Percentiles rank a stretch among this genome's conserved stretches.
Evolutionary conservation across 2,113 vertebrate genomes (phyloP).

Genomic region (Eonycteris spelaea): DNA sequence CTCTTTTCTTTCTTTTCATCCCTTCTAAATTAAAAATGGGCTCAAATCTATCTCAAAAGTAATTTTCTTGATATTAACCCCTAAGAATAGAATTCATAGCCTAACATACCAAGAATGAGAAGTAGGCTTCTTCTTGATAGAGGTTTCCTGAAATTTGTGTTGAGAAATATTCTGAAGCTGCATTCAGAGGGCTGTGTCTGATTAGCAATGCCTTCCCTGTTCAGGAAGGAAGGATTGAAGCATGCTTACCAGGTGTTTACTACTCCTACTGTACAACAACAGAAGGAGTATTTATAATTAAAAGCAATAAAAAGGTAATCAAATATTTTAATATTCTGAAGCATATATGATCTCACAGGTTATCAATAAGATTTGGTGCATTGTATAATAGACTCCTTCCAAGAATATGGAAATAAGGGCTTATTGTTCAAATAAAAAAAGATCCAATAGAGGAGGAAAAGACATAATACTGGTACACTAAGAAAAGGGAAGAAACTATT

Average conservation of each 20-base stretch:
- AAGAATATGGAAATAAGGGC: slow-evolving; percentile 25
- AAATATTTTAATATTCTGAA: slow-evolving; percentile 49
- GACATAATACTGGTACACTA: not conserved
- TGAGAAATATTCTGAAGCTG: slow-evolving; percentile 50
- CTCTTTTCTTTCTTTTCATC: slow-evolving; percentile 54
- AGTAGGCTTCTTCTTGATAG: slow-evolving; percentile 52
- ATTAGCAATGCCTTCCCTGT: not conserved
- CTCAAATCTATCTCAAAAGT: slow-evolving; percentile 55
- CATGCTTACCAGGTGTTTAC: not conserved
- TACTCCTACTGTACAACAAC: not conserved
- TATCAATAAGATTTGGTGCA: not conserved
- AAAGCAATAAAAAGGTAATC: not conserved
- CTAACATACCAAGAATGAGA: slow-evolving; percentile 50
- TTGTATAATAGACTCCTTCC: not conserved
- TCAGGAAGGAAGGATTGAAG: not conserved
- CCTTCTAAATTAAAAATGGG: slow-evolving; percentile 66
- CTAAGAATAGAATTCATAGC: slow-evolving; percentile 48
- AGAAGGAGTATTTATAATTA: slow-evolving; percentile 3
- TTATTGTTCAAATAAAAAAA: slow-evolving; percentile 17
- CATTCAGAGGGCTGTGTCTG: slow-evolving; percentile 11
- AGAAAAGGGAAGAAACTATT: not conserved
- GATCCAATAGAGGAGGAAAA: slow-evolving; percentile 1
- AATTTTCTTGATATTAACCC: slow-evolving; percentile 66
- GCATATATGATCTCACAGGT: not conserved
- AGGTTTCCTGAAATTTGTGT: slow-evolving; percentile 13